Percentiles rank a stretch among this genome's conserved stretches.
Conservation (phyloP, 2,888 invertebrate species). For the Thymelicus acteon region DNA sequence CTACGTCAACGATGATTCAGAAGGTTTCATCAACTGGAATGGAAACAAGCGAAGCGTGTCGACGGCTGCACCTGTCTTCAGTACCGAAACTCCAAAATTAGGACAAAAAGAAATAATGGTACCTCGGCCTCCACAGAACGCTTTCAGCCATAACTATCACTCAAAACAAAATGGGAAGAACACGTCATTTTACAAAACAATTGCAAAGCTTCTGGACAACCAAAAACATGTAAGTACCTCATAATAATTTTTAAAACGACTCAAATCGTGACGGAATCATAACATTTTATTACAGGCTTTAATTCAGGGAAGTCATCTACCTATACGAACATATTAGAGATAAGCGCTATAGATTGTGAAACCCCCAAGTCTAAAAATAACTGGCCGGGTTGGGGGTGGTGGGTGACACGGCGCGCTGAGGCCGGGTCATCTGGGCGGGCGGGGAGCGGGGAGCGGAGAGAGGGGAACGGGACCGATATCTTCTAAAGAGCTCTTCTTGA, state of each 20-base stretch:
- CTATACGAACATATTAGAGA: conserved; percentile 42
- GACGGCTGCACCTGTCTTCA: conserved; percentile 62
- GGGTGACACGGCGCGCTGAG: conserved; percentile 76
- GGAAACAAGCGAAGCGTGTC: conserved; percentile 78
- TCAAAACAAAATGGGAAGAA: conserved; percentile 59
- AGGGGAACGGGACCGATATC: conserved; percentile 51
- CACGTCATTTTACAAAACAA: conserved; percentile 77
- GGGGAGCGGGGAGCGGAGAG: conserved; percentile 54
- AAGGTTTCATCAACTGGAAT: conserved; percentile 81
- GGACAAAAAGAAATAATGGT: conserved; percentile 88
- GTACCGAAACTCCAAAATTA: conserved; percentile 52
- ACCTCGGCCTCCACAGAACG: conserved; percentile 82
- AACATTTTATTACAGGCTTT: conserved; percentile 45
- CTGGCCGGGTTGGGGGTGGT: conserved; percentile 74
- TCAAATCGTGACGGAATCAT: conserved; percentile 39
- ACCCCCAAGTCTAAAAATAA: conserved; percentile 80
- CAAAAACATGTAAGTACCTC: conserved; percentile 84
- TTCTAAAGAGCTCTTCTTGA: conserved; percentile 50
- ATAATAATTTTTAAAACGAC: conserved; percentile 42
- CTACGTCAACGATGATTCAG: conserved; percentile 66
- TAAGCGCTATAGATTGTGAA: conserved; percentile 59
- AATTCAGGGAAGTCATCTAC: conserved; percentile 31
- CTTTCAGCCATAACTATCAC: conserved; percentile 64
- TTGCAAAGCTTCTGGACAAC: conserved; percentile 77
- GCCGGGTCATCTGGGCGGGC: conserved; percentile 73